Evolutionary conservation across 2,113 vertebrate genomes (phyloP).

Genomic region (Anoplopoma fimbria): DNA sequence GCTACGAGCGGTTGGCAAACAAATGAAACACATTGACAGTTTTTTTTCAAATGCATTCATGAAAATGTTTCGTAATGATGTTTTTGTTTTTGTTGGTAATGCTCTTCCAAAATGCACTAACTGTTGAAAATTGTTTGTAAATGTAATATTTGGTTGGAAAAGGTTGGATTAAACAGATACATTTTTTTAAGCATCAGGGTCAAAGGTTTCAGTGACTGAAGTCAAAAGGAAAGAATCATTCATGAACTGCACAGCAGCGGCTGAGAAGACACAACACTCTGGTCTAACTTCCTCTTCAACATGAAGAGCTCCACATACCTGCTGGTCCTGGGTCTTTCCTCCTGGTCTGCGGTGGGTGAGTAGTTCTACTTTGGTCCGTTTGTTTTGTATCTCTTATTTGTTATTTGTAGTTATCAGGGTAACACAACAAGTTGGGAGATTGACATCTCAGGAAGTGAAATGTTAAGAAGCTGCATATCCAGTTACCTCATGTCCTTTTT

Average conservation of each 20-base stretch:
- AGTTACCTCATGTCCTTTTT: background rate
- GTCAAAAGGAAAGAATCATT: background rate
- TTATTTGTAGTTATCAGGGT: background rate
- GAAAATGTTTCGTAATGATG: background rate
- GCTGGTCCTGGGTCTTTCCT: background rate
- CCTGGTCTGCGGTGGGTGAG: conserved; percentile 7
- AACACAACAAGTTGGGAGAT: background rate
- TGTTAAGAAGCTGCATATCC: background rate
- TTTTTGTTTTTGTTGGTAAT: background rate
- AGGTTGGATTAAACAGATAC: background rate
- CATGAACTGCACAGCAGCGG: background rate
- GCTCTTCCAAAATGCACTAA: background rate
- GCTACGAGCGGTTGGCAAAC: background rate
- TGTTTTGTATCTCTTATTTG: background rate
- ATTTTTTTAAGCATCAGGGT: background rate
- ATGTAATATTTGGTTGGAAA: too few species aligned
- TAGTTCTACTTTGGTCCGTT: background rate
- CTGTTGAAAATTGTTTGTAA: background rate
- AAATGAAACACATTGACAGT: background rate
- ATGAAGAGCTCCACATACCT: background rate
- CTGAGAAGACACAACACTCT: background rate
- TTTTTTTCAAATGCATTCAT: background rate
- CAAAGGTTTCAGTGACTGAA: background rate
- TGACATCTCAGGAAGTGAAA: too few species aligned
- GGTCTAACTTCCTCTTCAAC: background rate